Evolutionary conservation across 2,797 vertebrate genomes (phyloP), one percentile per base, ranked within the genome.

Genomic region (Nannoperca obscura): DNA sequence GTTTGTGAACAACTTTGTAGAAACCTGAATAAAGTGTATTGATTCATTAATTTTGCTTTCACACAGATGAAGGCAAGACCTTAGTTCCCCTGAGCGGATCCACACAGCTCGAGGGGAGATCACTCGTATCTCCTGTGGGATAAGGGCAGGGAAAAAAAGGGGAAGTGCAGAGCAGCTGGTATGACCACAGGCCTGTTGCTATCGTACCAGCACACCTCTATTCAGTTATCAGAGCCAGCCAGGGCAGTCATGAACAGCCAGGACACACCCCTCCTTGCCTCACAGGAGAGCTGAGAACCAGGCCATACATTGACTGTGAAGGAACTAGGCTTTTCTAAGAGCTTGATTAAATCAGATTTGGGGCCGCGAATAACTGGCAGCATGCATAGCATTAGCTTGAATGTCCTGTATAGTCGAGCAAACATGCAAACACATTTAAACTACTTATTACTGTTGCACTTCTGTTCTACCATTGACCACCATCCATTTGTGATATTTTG

Each of bases 101-200:
- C 50, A 42, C 49, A 47, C 10, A 63, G 58, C 19, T 24, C 36
- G 11, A n/a, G 22, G 22, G 7, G 42, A 14, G 30, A 53, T 68
- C 30, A 32, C 61, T 47, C 1, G 0, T 52, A 34, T 76, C 54
- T 50, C 30, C 32, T 73, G 9, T 60, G 61, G 65, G 34, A 47
- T 50, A 66, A 54, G 46, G 32, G 24, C 71, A 74, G 52, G 49
- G 54, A 78, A 80, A 80, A 80, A 55, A 79, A 11, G 38, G 34
- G 74, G 71, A 86, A 76, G 73, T 82, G 78, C 24, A 74, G 72
- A 89, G 72, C 49, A 81, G 74, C 81, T 83, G 64, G 65, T 36
- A 46, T 59, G 49, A 57, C 63, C 19, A 2, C 32, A 66, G 57
- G 47, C 52, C 17, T 71, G 74, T 63, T 66, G 22, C 66, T 61